These are phyloP conservation scores for Pygoscelis adeliae DNA, from an alignment of 2,113 vertebrate genomes.

Conservation along the genomic window DNA sequence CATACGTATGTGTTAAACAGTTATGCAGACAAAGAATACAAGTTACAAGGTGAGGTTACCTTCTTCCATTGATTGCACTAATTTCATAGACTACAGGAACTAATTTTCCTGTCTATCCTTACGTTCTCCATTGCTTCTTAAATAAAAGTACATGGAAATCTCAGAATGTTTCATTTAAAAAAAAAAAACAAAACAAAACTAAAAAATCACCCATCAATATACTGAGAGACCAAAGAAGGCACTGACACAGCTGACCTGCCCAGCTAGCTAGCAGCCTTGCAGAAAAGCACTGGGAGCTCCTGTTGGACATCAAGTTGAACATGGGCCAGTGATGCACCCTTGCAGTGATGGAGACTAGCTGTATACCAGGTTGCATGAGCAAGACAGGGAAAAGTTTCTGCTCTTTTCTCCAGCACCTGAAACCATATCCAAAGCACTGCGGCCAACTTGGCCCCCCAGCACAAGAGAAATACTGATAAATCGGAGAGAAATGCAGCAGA, in stretches of 20 bases:
- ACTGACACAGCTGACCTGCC: neutral
- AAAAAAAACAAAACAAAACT: no score
- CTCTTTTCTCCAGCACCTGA: neutral
- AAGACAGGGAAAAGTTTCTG: neutral
- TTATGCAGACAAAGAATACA: neutral
- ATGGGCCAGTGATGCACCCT: neutral
- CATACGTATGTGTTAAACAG: neutral
- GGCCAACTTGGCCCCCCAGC: neutral
- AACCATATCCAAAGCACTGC: neutral
- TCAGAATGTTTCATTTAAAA: neutral
- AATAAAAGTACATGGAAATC: neutral
- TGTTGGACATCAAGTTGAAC: neutral
- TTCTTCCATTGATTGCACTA: neutral
- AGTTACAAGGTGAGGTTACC: neutral
- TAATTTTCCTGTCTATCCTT: neutral
- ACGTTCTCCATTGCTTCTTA: neutral
- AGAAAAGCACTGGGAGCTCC: neutral
- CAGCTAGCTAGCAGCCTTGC: neutral
- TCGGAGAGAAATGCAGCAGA: neutral
- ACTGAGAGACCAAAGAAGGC: neutral
- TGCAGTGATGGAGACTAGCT: neutral
- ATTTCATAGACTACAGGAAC: neutral
- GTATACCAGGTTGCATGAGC: neutral
- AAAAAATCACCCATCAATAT: neutral
- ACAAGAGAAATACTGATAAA: neutral